Conservation (phyloP, 1,140 invertebrate species). For the Hylaeus anthracinus region DNA sequence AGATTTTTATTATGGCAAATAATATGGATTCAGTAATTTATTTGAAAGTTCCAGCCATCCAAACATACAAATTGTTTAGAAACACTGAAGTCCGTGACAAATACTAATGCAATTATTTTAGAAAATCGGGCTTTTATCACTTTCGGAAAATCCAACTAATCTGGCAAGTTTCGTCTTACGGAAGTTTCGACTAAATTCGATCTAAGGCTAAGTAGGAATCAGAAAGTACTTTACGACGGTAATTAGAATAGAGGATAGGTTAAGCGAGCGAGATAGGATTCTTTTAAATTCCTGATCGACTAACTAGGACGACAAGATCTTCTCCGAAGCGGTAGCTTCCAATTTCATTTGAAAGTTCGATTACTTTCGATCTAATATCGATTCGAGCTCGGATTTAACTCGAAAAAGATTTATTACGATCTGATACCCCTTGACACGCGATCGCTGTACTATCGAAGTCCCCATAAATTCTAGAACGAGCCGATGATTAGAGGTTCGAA, state of each 20-base stretch:
- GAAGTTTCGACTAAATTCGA: background rate
- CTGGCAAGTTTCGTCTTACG: background rate
- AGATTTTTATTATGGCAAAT: too few species aligned
- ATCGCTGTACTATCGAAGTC: slow-evolving; percentile 2
- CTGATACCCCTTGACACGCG: slow-evolving; percentile 21
- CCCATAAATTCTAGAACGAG: slow-evolving; percentile 1
- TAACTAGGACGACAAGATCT: slow-evolving; percentile 25
- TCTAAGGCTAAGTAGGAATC: background rate
- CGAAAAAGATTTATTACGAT: slow-evolving; percentile 35
- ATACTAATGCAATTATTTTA: too few species aligned
- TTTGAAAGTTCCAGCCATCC: too few species aligned
- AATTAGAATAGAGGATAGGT: background rate
- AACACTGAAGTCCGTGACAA: too few species aligned
- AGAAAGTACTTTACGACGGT: background rate
- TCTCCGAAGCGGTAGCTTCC: slow-evolving; percentile 6
- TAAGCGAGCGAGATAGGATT: background rate
- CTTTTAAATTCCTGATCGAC: slow-evolving; percentile 15
- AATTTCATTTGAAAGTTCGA: slow-evolving; percentile 60
- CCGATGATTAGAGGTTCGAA: background rate
- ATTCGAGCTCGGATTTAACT: slow-evolving; percentile 7
- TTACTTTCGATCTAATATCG: slow-evolving; percentile 54
- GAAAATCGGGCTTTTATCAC: too few species aligned
- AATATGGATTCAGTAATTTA: too few species aligned
- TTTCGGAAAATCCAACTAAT: background rate
- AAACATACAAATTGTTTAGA: too few species aligned